These are phyloP conservation scores for Vidua macroura DNA, from an alignment of 2,113 vertebrate genomes.

Conservation along the genomic window DNA sequence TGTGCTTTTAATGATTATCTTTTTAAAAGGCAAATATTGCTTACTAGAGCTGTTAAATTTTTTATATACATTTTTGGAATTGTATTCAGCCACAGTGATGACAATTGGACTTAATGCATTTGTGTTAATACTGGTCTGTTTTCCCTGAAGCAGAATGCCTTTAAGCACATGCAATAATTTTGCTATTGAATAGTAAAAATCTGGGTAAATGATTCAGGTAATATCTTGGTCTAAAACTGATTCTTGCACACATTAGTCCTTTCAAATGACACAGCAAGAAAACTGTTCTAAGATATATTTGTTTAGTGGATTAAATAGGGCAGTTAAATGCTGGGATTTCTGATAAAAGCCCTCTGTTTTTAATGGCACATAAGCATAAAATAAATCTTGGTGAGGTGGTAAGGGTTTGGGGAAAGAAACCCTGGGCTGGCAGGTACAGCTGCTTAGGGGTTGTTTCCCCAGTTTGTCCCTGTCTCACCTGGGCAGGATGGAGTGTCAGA, in stretches of 20 bases:
- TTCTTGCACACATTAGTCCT: neutral
- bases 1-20: neutral
- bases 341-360: neutral
- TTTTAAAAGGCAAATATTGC: neutral
- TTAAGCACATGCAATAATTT: neutral
- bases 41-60: neutral
- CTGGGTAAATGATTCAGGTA: conserved; percentile 8
- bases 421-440: neutral
- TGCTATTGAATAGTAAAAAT: neutral
- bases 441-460: neutral
- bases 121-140: neutral
- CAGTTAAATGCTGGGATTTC: neutral
- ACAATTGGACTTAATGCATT: neutral
- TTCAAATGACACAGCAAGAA: conserved; percentile 20
- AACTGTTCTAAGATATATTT: conserved; percentile 2
- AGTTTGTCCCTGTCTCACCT: neutral
- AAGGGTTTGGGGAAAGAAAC: neutral
- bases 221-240: neutral
- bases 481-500: neutral
- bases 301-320: neutral
- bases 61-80: neutral
- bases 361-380: neutral
- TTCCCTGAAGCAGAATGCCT: neutral
- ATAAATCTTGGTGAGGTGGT: neutral
- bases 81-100: neutral